Conservation (phyloP, 2,888 invertebrate genomes). For the Micoletzkya japonica region DNA sequence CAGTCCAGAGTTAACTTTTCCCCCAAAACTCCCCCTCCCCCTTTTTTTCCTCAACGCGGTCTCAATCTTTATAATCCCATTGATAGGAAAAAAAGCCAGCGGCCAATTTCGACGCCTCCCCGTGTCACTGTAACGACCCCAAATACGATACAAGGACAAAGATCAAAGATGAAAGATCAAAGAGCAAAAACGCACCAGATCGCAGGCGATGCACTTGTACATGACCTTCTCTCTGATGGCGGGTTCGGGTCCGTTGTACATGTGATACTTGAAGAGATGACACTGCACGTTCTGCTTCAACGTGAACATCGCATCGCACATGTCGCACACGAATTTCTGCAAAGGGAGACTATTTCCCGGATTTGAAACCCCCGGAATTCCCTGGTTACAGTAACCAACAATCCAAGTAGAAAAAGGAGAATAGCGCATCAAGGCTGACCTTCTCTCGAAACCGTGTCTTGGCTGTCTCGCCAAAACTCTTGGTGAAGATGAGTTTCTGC, state of each 20-base stretch:
- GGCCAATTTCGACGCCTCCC: too few relatives aligned
- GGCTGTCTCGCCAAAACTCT: conserved; percentile 6
- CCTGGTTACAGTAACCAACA: neutral
- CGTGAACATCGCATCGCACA: conserved; percentile 30
- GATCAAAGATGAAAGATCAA: neutral
- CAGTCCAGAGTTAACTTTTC: too few relatives aligned
- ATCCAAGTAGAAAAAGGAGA: neutral
- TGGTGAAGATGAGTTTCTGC: conserved; percentile 18
- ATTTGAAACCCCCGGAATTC: neutral
- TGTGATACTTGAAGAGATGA: conserved; percentile 27
- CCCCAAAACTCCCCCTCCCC: too few relatives aligned
- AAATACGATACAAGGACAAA: conserved; percentile 1
- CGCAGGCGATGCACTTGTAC: conserved; percentile 16
- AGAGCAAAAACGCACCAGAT: conserved; percentile 1
- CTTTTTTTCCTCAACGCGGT: too few relatives aligned
- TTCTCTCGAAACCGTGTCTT: conserved; percentile 13
- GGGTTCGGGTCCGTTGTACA: neutral
- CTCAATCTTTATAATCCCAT: too few relatives aligned
- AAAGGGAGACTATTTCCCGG: too few relatives aligned
- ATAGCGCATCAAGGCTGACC: neutral
- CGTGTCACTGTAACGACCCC: too few relatives aligned
- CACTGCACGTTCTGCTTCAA: conserved; percentile 35
- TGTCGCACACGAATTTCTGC: conserved; percentile 28
- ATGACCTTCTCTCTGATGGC: conserved; percentile 2
- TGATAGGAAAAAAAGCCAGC: too few relatives aligned